Conservation (phyloP, 1,140 invertebrate species). For the Carposina sasakii region DNA sequence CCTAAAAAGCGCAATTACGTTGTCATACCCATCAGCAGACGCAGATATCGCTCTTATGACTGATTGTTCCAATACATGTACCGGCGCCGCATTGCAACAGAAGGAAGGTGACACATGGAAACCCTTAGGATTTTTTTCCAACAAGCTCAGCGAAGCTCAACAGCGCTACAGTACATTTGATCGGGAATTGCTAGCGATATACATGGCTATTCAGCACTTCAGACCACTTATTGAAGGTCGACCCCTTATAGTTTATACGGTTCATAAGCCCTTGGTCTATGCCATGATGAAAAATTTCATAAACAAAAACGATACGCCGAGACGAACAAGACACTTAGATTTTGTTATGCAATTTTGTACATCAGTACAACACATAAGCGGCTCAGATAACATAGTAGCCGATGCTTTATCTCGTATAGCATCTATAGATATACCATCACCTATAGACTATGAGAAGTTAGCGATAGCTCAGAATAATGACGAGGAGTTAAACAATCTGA, state of each 20-base stretch:
- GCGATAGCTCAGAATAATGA: background rate
- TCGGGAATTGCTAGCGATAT: constrained; percentile 60
- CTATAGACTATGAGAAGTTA: background rate
- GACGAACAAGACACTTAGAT: constrained; percentile 37
- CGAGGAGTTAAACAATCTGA: background rate
- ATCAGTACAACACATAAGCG: constrained; percentile 43
- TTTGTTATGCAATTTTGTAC: constrained; percentile 51
- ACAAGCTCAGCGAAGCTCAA: constrained; percentile 32
- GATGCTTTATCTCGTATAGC: constrained; percentile 25
- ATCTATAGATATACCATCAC: background rate
- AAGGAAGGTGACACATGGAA: constrained; percentile 7
- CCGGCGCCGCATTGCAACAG: constrained; percentile 49
- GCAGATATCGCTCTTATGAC: background rate
- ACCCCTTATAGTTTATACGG: constrained; percentile 38
- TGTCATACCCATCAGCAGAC: background rate
- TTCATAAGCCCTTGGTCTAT: constrained; percentile 52
- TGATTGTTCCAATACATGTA: constrained; percentile 40
- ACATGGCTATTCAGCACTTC: constrained; percentile 48
- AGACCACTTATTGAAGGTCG: constrained; percentile 35
- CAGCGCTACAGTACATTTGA: constrained; percentile 27
- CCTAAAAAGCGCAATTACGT: background rate
- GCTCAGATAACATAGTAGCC: constrained; percentile 34
- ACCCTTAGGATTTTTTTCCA: constrained; percentile 48
- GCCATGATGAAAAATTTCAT: constrained; percentile 18
- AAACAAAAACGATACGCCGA: constrained; percentile 18